phyloP scores from a whole-genome alignment of 2,113 vertebrate genomes.

The Salvator merianae region DNA sequence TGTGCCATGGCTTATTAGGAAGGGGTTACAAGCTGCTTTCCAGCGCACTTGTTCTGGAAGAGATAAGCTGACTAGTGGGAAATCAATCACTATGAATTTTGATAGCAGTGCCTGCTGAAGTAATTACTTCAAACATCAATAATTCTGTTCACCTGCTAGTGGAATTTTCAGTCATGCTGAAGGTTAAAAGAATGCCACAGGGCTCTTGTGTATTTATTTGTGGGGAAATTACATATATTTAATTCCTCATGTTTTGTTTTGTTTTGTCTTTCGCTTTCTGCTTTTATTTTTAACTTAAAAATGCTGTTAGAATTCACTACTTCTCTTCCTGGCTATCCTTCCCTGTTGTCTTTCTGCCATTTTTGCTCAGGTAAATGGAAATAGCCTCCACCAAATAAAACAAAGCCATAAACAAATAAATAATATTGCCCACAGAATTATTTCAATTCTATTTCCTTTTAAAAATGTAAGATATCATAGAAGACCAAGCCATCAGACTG shows the following conservation, averaged over 20 bases:
- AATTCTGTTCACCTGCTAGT: slow-evolving; percentile 64
- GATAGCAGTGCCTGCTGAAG: slow-evolving; percentile 63
- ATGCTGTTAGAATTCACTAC: slow-evolving; percentile 46
- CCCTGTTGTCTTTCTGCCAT: slow-evolving; percentile 27
- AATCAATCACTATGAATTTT: slow-evolving; percentile 73
- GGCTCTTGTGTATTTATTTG: slow-evolving; percentile 37
- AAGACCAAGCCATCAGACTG: neutral
- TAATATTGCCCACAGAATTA: neutral
- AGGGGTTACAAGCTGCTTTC: slow-evolving; percentile 67
- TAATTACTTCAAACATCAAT: slow-evolving; percentile 67
- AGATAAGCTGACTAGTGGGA: slow-evolving; percentile 71
- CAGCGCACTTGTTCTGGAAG: slow-evolving; percentile 55
- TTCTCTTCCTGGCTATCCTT: slow-evolving; percentile 18
- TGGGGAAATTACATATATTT: neutral
- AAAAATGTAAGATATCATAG: slow-evolving; percentile 19
- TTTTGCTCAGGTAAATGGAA: slow-evolving; percentile 43
- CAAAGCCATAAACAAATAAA: neutral
- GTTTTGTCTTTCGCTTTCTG: slow-evolving; percentile 41
- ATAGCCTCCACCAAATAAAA: slow-evolving; percentile 24
- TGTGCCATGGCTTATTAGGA: slow-evolving; percentile 69
- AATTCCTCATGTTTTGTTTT: slow-evolving; percentile 53
- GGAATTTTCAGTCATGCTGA: slow-evolving; percentile 56
- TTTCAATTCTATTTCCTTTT: slow-evolving; percentile 49
- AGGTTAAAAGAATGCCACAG: slow-evolving; percentile 50
- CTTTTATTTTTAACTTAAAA: slow-evolving; percentile 37